phyloP scores from a whole-genome alignment of 2,113 vertebrate species.

The Cyanoramphus novaezelandiae region DNA sequence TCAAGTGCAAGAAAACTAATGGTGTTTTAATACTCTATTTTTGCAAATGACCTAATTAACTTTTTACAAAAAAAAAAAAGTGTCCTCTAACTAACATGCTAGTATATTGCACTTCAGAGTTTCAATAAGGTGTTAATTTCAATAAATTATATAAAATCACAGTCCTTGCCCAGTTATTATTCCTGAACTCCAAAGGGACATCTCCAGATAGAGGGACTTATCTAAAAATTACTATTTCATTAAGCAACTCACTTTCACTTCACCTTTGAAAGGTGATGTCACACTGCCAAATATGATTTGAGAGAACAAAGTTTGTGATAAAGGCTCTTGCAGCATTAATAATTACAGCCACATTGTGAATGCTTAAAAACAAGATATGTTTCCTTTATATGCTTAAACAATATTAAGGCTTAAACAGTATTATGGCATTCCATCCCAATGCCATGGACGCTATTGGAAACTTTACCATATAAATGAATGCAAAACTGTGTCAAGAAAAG shows the following conservation, averaged over 20 bases:
- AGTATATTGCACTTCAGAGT: neutral
- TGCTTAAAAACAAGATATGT: neutral
- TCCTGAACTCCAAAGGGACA: neutral
- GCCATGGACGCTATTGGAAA: neutral
- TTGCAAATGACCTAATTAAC: constrained; percentile 46
- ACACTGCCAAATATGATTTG: neutral
- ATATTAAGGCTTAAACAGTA: neutral
- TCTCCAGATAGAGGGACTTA: neutral
- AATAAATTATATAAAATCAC: neutral
- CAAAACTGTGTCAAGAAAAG: neutral
- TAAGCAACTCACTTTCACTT: constrained; percentile 28
- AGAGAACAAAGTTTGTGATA: neutral
- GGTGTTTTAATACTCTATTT: constrained; percentile 39
- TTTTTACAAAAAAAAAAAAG: constrained; percentile 15
- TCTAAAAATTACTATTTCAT: constrained; percentile 28
- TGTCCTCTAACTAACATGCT: constrained; percentile 23
- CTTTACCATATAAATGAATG: neutral
- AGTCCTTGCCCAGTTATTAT: neutral
- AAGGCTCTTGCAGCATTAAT: neutral
- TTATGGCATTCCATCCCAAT: neutral
- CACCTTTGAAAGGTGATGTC: constrained; percentile 22
- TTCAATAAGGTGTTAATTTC: neutral
- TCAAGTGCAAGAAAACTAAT: neutral
- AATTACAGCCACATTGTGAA: neutral
- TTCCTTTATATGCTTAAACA: neutral